phyloP scores from a whole-genome alignment of 2,113 vertebrate species.

The Shinisaurus crocodilurus region DNA sequence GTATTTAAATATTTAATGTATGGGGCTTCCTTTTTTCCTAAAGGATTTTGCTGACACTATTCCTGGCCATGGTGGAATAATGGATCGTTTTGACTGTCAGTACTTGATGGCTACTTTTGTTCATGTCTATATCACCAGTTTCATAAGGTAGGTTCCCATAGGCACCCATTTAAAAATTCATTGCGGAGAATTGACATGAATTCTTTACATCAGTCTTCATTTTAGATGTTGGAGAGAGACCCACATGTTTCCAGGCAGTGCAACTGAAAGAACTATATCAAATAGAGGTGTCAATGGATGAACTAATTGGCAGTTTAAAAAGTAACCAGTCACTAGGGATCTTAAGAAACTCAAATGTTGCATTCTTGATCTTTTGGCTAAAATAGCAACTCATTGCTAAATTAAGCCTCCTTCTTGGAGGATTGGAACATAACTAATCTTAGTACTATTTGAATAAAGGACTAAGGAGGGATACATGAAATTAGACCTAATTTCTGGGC shows the following conservation, averaged over 20 bases:
- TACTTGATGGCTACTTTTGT: slow-evolving; percentile 98
- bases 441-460: neutral
- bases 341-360: neutral
- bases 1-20: neutral
- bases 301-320: neutral
- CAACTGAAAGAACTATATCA: neutral
- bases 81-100: slow-evolving; percentile 99
- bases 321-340: neutral
- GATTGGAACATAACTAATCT: neutral
- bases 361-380: neutral
- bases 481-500: too few species aligned
- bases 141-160: slow-evolving; percentile 86
- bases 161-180: neutral
- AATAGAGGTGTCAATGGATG: neutral
- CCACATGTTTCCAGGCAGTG: too few species aligned
- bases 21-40: neutral
- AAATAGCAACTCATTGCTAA: neutral
- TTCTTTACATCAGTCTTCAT: neutral
- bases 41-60: slow-evolving; percentile 98
- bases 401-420: neutral
- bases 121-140: slow-evolving; percentile 98
- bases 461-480: neutral
- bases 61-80: slow-evolving; percentile 96
- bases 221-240: neutral
- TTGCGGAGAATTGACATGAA: neutral